Evolutionary conservation across 1,140 invertebrate genomes (phyloP).

Genomic region (Lanistes nyassanus): DNA sequence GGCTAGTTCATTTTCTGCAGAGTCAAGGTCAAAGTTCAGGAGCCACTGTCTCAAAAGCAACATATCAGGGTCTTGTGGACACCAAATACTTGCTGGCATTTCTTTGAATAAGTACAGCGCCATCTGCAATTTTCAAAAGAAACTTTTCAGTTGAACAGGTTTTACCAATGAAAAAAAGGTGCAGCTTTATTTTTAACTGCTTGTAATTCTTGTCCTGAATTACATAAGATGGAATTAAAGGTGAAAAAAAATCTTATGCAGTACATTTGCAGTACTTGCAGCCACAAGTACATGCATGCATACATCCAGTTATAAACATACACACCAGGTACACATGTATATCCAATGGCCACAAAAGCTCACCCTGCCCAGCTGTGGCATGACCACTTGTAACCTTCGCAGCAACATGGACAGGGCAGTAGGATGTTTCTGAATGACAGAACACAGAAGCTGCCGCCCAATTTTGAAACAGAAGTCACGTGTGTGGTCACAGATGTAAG

Average conservation of each 20-base stretch:
- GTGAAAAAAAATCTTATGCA: too few species aligned
- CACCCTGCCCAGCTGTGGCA: constrained; percentile 75
- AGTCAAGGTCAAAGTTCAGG: constrained; percentile 67
- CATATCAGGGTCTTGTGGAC: constrained; percentile 76
- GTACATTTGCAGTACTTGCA: too few species aligned
- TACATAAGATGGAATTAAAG: too few species aligned
- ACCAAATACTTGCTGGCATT: constrained; percentile 78
- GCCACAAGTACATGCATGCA: too few species aligned
- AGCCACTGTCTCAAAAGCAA: constrained; percentile 77
- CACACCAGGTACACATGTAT: too few species aligned
- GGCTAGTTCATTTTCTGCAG: constrained; percentile 77
- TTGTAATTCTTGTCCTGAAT: background rate
- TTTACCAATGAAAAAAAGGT: constrained; percentile 48
- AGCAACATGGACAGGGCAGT: constrained; percentile 78
- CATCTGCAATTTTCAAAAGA: constrained; percentile 60
- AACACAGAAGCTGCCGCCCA: constrained; percentile 77
- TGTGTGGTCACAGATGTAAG: constrained; percentile 78
- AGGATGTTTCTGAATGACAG: constrained; percentile 78
- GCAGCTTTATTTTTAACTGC: background rate
- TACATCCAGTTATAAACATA: too few species aligned
- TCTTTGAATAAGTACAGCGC: constrained; percentile 81
- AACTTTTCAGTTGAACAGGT: too few species aligned
- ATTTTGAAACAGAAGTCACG: constrained; percentile 81
- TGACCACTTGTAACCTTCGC: constrained; percentile 71
- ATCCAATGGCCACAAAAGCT: too few species aligned